A percentile compares a stretch with the other conserved stretches of the same genome.
phyloP scores from a whole-genome alignment of 2,888 invertebrate genomes.

The Bellardia pandia region DNA sequence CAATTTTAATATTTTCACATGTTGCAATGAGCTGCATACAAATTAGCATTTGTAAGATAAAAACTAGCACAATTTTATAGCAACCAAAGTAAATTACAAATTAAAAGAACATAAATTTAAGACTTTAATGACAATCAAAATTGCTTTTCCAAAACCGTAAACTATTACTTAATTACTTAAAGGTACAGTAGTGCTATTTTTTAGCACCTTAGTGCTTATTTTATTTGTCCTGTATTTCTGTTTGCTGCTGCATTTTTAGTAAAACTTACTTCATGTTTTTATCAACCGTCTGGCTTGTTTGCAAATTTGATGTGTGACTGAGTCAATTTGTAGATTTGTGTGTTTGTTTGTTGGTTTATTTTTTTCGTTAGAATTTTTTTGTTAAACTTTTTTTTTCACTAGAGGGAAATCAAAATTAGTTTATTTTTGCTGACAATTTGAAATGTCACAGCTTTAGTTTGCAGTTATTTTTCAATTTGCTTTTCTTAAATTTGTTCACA shows the following conservation, averaged over 20 bases:
- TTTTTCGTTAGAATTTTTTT: not conserved
- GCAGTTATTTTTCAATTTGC: not conserved
- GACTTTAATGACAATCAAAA: too few species aligned
- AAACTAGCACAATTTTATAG: not conserved
- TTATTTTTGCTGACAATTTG: not conserved
- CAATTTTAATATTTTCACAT: conserved; percentile 9
- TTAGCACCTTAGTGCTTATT: not conserved
- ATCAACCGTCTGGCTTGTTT: not conserved
- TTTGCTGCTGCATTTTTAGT: not conserved
- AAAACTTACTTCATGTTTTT: conserved; percentile 7
- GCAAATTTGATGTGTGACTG: not conserved
- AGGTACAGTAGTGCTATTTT: not conserved
- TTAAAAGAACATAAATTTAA: too few species aligned
- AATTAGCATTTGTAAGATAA: not conserved
- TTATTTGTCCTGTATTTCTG: not conserved
- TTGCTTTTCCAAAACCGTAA: too few species aligned
- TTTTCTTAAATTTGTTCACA: not conserved
- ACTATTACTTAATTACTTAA: too few species aligned
- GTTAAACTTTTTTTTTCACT: not conserved
- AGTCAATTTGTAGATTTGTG: not conserved
- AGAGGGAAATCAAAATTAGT: conserved; percentile 8
- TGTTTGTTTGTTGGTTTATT: too few species aligned
- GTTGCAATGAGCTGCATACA: not conserved
- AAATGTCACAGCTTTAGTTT: conserved; percentile 9
- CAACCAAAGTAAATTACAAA: too few species aligned